A percentile compares a stretch with the other conserved stretches of the same genome.
These are phyloP conservation scores for Junco hyemalis DNA, from an alignment of 2,113 vertebrate species.

Conservation along the genomic window DNA sequence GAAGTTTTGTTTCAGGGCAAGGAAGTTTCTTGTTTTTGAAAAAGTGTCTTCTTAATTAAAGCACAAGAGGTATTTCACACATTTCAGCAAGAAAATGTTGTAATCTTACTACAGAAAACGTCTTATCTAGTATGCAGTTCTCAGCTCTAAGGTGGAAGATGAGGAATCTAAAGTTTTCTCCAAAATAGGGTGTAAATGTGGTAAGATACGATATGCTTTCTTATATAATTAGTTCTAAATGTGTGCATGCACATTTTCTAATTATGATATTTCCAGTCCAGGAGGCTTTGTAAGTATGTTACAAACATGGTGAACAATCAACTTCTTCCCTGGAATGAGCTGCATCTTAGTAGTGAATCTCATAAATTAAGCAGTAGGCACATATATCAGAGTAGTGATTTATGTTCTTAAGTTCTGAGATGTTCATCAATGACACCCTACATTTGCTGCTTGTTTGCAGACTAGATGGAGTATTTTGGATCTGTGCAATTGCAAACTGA, in stretches of 20 bases:
- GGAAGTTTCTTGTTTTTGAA: background rate
- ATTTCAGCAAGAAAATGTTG: background rate
- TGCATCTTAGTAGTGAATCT: background rate
- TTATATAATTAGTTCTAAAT: background rate
- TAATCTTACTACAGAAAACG: background rate
- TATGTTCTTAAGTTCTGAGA: background rate
- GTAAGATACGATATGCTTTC: background rate
- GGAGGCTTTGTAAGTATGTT: background rate
- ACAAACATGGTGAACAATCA: background rate
- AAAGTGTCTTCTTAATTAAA: background rate
- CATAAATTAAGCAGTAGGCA: background rate
- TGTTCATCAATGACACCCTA: background rate
- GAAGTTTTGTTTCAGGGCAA: background rate
- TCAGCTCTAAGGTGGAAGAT: background rate
- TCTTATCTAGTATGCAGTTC: background rate
- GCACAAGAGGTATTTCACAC: background rate
- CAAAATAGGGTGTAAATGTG: background rate
- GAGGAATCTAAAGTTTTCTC: background rate
- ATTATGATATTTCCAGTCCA: background rate
- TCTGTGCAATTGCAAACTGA: background rate
- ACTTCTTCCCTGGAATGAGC: background rate
- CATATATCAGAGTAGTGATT: background rate
- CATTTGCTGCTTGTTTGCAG: background rate
- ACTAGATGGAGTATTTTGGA: background rate
- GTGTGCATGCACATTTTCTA: background rate